A percentile compares a stretch with the other conserved stretches of the same genome.
phyloP scores from a whole-genome alignment of 2,113 vertebrate species.

The Corythoichthys haematopterus region DNA sequence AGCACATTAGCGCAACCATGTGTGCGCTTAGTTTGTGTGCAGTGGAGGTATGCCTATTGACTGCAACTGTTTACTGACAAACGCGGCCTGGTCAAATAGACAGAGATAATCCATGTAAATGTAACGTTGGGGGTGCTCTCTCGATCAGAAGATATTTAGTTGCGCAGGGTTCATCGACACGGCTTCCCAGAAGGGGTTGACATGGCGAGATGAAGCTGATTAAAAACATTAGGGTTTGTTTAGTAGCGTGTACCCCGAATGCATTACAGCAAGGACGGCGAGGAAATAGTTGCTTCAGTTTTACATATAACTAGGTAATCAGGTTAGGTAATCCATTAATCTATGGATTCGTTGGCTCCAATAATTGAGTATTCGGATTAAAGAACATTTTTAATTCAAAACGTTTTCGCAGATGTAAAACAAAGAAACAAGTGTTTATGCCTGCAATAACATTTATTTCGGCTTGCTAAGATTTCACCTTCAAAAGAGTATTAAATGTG shows the following conservation, averaged over 20 bases:
- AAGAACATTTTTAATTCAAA: too few relatives aligned
- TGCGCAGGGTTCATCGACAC: constrained; percentile 43
- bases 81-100: constrained; percentile 66
- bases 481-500: too few relatives aligned
- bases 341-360: too few relatives aligned
- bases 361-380: too few relatives aligned
- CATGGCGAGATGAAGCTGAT: constrained; percentile 50
- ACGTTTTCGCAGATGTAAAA: too few relatives aligned
- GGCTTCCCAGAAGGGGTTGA: constrained; percentile 43
- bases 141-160: constrained; percentile 62
- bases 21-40: not conserved
- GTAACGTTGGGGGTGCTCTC: constrained; percentile 39
- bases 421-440: too few relatives aligned
- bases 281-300: not conserved
- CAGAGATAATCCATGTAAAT: constrained; percentile 63
- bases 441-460: too few relatives aligned
- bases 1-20: constrained; percentile 26
- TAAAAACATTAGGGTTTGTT: constrained; percentile 60
- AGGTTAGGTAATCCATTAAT: too few relatives aligned
- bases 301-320: not conserved
- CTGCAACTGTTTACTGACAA: constrained; percentile 54
- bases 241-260: constrained; percentile 31
- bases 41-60: constrained; percentile 28
- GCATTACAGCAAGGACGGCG: constrained; percentile 4
- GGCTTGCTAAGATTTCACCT: too few relatives aligned